These are phyloP conservation scores for Sparus aurata DNA, from an alignment of 2,797 vertebrate species.

Conservation along the genomic window DNA sequence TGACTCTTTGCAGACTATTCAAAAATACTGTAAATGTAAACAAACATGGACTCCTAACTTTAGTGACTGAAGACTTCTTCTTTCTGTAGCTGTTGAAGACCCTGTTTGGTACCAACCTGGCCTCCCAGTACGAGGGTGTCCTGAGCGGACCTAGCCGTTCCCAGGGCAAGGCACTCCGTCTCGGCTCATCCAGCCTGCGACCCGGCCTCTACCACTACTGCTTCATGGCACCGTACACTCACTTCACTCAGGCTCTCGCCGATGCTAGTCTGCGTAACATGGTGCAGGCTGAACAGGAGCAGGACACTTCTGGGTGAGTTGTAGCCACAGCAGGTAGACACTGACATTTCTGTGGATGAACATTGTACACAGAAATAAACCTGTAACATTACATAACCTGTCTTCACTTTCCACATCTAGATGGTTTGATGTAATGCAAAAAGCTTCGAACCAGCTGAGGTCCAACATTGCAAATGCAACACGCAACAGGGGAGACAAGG, in stretches of 20 bases:
- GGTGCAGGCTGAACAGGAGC: constrained; percentile 96
- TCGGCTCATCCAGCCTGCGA: constrained; percentile 93
- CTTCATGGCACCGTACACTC: constrained; percentile 99
- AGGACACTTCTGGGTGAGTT: constrained; percentile 93
- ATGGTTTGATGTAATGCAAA: constrained; percentile 99
- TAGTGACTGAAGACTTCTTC: background rate
- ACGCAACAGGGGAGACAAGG: constrained; percentile 96
- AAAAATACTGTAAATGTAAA: background rate
- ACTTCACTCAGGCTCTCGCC: constrained; percentile 98
- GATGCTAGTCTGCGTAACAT: constrained; percentile 97
- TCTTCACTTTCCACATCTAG: constrained; percentile 73
- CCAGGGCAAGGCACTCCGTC: constrained; percentile 94
- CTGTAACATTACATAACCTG: background rate
- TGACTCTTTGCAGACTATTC: background rate
- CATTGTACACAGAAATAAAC: background rate
- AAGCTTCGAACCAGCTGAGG: constrained; percentile 93
- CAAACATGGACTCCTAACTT: background rate
- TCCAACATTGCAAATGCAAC: constrained; percentile 91
- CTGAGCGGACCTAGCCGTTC: constrained; percentile 91
- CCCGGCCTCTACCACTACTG: constrained; percentile 98
- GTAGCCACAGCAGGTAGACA: background rate
- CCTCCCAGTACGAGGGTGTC: constrained; percentile 93
- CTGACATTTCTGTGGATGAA: background rate
- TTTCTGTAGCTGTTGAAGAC: constrained; percentile 92
- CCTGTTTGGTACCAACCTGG: constrained; percentile 97